phyloP scores from a whole-genome alignment of 2,113 vertebrate species.

The Tursiops truncatus region DNA sequence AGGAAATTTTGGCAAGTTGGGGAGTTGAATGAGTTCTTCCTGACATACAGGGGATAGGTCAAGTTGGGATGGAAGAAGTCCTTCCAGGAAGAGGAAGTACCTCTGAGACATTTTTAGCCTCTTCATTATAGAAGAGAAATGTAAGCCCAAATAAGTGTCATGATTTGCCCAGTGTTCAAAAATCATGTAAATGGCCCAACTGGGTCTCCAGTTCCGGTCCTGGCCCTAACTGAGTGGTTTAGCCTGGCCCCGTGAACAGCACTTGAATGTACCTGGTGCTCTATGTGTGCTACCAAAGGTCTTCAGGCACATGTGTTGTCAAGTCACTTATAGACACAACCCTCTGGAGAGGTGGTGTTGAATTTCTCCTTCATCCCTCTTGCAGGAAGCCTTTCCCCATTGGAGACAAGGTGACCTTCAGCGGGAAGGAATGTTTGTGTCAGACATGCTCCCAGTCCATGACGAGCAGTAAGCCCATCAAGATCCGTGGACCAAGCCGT shows the following conservation, averaged over 20 bases:
- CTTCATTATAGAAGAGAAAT: background rate
- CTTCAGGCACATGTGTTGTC: background rate
- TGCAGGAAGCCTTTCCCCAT: slow-evolving; percentile 97
- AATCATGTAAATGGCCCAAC: background rate
- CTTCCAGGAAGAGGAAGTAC: background rate
- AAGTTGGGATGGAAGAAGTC: background rate
- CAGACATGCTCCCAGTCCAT: slow-evolving; percentile 95
- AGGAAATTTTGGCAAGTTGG: background rate
- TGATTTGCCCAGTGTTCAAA: background rate
- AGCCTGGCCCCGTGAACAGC: background rate
- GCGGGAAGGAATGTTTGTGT: slow-evolving; percentile 97
- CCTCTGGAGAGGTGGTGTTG: background rate
- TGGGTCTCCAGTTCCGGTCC: background rate
- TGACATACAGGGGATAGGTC: no score
- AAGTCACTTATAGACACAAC: background rate
- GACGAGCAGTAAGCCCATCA: slow-evolving; percentile 95
- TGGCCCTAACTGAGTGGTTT: background rate
- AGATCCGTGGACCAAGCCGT: slow-evolving; percentile 98
- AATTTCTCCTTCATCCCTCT: slow-evolving; percentile 44
- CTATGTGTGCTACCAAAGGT: background rate
- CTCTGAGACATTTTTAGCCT: background rate
- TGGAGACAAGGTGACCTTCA: slow-evolving; percentile 98
- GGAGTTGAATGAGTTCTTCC: background rate
- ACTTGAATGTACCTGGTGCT: background rate
- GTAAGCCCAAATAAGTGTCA: background rate